Base-by-base conservation (phyloP, 2,113 vertebrate species). In the Chloebia gouldiae region DNA sequence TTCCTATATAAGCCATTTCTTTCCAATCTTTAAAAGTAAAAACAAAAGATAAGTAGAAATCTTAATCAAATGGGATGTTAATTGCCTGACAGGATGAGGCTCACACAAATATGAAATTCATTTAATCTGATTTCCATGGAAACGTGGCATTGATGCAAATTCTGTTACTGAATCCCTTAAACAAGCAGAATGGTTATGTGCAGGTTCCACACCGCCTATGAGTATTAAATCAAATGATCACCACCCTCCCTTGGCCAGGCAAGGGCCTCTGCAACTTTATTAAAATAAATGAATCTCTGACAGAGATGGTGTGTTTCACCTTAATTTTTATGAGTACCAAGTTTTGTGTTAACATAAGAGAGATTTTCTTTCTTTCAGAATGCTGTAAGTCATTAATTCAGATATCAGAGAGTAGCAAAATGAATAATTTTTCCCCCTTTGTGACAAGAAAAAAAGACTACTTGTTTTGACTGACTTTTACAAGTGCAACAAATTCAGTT, bases 351-450 rank as follows among this genome's bases (percentile, higher is more conserved):
- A 63, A 59, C 0, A 0, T 71, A 60, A 85, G 37, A 57, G 60
- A 90, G 33, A 87, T 85, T 76, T 89, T 86, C 31, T 47, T 78
- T 86, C 56, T 51, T 92, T 60, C 68, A 60, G 42, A 81, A 51
- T 39, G 57, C 39, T 79, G 70, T 60, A 70, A 76, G 40, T 70
- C 33, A 93, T 95, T 93, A 90, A 93, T 97, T 92, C 90, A 84
- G 90, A 50, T 66, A 94, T 17, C 35, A 47, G 39, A 86, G 57
- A 50, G 61, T 14, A 66, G 68, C 21, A 92, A 97, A 92, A 88
- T 93, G 69, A 93, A 86, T 85, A 22, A 78, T 71, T 68, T 61
- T 92, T 40, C 37, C 76, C 50, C 44, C 56, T 66, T 56, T 70
- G 31, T 93, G 72, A 95, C 64, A 75, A 54, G 17, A 88, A 51